Evolutionary conservation across 2,113 vertebrate genomes (phyloP).

Genomic region (rat (Rattus norvegicus)): GRCr8 NC_086037.1:36983001-36983500

Average conservation of each 20-base stretch:
- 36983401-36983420: background rate
- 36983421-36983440: background rate
- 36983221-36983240: slow-evolving; percentile 19
- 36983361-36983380: background rate
- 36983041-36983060: background rate
- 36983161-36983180: slow-evolving; percentile 35
- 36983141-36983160: slow-evolving; percentile 49
- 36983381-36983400: background rate
- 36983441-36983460: slow-evolving; percentile 27
- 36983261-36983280: slow-evolving; percentile 40
- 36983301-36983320: slow-evolving; percentile 52
- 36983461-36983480: background rate
- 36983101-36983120: background rate
- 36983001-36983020: background rate
- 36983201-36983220: slow-evolving; percentile 67
- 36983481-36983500: background rate
- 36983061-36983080: slow-evolving; percentile 21
- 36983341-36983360: background rate
- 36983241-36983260: slow-evolving; percentile 59
- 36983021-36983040: background rate
- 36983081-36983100: background rate
- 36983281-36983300: slow-evolving; percentile 50
- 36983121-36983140: slow-evolving; percentile 23
- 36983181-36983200: slow-evolving; percentile 43
- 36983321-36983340: slow-evolving; percentile 28